Evolutionary conservation across 2,888 invertebrate species (phyloP).

Genomic region (Lepas anatifera): DNA sequence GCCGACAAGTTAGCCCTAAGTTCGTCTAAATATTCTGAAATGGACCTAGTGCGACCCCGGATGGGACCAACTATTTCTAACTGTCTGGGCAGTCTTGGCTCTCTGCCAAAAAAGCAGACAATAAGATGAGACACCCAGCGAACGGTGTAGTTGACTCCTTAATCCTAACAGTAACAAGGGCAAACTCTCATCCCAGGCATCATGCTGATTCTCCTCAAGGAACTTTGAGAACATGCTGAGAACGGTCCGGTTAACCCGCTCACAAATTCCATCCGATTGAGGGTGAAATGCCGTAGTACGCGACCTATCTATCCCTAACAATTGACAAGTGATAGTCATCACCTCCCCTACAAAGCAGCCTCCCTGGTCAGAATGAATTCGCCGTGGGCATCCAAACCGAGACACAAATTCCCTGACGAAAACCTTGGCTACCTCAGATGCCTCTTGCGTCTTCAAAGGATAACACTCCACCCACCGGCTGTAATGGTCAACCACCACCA

Average conservation of each 20-base stretch:
- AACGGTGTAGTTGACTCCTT: background rate
- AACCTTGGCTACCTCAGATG: background rate
- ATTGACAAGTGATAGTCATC: background rate
- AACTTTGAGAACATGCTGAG: background rate
- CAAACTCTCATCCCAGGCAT: background rate
- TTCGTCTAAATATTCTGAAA: background rate
- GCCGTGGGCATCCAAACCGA: background rate
- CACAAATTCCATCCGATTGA: background rate
- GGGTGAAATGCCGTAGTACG: background rate
- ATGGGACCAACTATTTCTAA: background rate
- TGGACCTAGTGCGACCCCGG: background rate
- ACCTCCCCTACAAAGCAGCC: background rate
- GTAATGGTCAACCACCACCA: background rate
- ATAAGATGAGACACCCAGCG: background rate
- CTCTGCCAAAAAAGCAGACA: background rate
- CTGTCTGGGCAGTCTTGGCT: background rate
- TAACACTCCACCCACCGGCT: background rate
- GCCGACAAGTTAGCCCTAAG: background rate
- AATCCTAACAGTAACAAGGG: background rate
- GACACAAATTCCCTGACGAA: background rate
- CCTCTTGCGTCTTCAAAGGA: background rate
- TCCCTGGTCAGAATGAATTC: background rate
- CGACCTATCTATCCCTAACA: background rate
- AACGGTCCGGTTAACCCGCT: background rate
- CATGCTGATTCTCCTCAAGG: background rate